A percentile compares a stretch with the other conserved stretches of the same genome.
Conservation (phyloP, 2,797 vertebrate species). For the Gobio occitaniae region DNA sequence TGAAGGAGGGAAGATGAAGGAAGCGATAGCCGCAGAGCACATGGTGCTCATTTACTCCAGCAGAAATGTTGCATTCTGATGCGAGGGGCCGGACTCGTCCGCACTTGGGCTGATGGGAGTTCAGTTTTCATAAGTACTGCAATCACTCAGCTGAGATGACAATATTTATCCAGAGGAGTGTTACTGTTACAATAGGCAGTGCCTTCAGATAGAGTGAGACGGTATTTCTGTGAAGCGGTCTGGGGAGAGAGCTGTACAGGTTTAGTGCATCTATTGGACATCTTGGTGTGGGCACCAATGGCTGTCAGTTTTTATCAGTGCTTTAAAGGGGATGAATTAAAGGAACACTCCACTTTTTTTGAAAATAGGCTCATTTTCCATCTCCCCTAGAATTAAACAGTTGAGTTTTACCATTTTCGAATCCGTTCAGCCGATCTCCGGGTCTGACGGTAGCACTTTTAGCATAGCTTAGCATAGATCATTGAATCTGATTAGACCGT, state of each 20-base stretch:
- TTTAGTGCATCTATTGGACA: not conserved
- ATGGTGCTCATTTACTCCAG: constrained; percentile 53
- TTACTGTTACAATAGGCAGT: not conserved
- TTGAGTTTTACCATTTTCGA: too few species aligned
- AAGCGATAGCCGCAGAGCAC: constrained; percentile 29
- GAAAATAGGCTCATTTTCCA: too few species aligned
- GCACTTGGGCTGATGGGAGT: not conserved
- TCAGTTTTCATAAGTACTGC: constrained; percentile 15
- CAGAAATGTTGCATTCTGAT: constrained; percentile 27
- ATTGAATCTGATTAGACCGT: too few species aligned
- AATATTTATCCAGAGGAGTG: constrained; percentile 2
- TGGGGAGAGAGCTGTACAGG: not conserved
- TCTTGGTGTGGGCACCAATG: not conserved
- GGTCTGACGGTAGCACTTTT: too few species aligned
- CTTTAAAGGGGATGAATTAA: not conserved
- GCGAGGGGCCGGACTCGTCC: constrained; percentile 34
- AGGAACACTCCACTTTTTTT: too few species aligned
- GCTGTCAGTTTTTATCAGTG: not conserved
- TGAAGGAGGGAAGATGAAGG: constrained; percentile 26
- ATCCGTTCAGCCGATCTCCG: too few species aligned
- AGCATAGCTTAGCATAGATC: too few species aligned
- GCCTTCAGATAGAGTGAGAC: not conserved
- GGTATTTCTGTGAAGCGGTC: not conserved
- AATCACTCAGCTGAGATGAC: not conserved
- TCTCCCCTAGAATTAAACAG: too few species aligned